Base-by-base conservation (phyloP, 1,140 invertebrate genomes). In the Brachionus koreanus region DNA sequence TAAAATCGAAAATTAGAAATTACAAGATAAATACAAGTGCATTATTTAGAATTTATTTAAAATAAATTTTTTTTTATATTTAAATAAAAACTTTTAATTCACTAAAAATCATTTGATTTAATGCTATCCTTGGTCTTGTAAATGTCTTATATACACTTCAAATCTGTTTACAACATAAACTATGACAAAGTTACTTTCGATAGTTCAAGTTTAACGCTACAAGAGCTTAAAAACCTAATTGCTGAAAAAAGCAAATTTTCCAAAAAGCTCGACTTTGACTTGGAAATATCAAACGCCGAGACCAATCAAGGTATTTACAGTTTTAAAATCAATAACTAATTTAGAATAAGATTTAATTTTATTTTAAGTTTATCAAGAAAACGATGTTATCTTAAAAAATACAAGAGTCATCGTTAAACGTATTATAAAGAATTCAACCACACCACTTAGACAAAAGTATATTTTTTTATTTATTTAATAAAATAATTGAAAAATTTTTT, bases 101-200 rank as follows among this genome's bases (percentile, higher is more conserved):
- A 25, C 7, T 16, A 37, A 35, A 69, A 69, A 39, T 69, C 33
- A 57, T 2, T 57, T 57, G 13, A 65, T 13, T 69, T 39, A 69
- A 69, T 69, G 65, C 6, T 12, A n/a, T 33, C 12, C 3, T 69
- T 39, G n/a, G 29, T 69, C 33, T 43, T 25, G 25, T 74, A 46
- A 79, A 79, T 79, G 76, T 79, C 76, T 37, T n/a, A 61, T 37
- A 61, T 79, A n/a, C 76, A 79, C 23, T 79, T 79, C 43, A 79
- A 79, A 65, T 39, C 76, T 33, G 76, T 79, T 10, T 79, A 61
- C 29, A 79, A 65, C 39, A 25, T 61, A 7, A 79, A 79, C 49
- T 79, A 79, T 79, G 76, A 79, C 23, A 79, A 79, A 79, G 49
- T 79, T n/a, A 79, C 76, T 0, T 79, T 79, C 23, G 76, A 79